These are phyloP conservation scores for Myrmophylax atrothorax DNA, from an alignment of 2,113 vertebrate species.

Conservation along the genomic window DNA sequence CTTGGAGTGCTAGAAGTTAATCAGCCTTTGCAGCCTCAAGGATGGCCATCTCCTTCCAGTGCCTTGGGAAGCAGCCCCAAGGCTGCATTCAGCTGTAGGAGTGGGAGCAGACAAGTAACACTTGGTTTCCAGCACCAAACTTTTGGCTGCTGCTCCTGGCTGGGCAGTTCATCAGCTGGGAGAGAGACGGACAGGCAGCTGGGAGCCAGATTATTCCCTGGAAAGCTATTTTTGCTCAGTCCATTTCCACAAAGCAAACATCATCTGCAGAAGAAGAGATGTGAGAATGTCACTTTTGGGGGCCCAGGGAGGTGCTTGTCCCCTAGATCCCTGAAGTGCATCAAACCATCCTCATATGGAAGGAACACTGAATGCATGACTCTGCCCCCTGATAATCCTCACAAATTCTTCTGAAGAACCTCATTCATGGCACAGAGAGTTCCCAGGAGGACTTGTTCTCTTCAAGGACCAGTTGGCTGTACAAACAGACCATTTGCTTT, in stretches of 20 bases:
- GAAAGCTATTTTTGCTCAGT: background rate
- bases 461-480: slow-evolving; percentile 25
- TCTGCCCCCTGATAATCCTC: background rate
- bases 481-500: background rate
- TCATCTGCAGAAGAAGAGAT: background rate
- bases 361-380: background rate
- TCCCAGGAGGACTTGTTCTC: background rate
- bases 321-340: background rate
- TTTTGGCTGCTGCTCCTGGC: background rate
- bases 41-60: background rate
- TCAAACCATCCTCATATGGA: background rate
- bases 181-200: background rate
- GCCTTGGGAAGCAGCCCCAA: background rate
- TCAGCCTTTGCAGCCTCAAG: background rate
- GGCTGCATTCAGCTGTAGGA: background rate
- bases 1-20: background rate
- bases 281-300: background rate
- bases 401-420: background rate
- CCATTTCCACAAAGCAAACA: background rate
- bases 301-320: background rate
- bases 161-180: accelerated
- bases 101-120: accelerated
- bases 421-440: background rate
- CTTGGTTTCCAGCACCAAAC: background rate
- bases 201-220: background rate